Evolutionary conservation across 2,888 invertebrate genomes (phyloP).

Genomic region (Dione vanillae): DNA sequence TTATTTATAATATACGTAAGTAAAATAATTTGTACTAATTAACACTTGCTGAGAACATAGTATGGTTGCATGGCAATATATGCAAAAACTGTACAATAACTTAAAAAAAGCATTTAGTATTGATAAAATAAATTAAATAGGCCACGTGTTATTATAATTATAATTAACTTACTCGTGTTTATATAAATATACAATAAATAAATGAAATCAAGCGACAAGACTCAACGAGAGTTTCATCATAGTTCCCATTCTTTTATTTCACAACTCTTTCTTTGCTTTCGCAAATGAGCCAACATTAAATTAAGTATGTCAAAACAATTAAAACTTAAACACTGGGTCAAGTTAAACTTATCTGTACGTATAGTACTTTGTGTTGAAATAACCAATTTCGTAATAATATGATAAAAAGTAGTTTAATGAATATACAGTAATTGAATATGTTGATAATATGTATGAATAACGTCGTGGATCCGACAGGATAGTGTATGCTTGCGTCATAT

Average conservation of each 20-base stretch:
- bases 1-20: not conserved
- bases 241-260: conserved; percentile 11
- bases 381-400: conserved; percentile 20
- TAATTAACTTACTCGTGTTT: too few species aligned
- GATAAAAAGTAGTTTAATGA: conserved; percentile 13
- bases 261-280: conserved; percentile 26
- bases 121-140: too few species aligned
- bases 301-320: conserved; percentile 30
- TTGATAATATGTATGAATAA: too few species aligned
- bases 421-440: conserved; percentile 4
- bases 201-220: conserved; percentile 15
- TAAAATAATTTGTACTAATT: not conserved
- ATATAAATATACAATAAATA: conserved; percentile 2
- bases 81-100: not conserved
- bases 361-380: conserved; percentile 28
- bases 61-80: not conserved
- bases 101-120: too few species aligned
- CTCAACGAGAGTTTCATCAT: not conserved
- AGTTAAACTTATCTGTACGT: conserved; percentile 35
- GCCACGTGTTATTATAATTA: too few species aligned
- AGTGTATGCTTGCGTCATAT: too few species aligned
- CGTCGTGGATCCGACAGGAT: too few species aligned
- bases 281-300: conserved; percentile 24
- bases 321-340: conserved; percentile 33
- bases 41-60: not conserved